A percentile compares a stretch with the other conserved stretches of the same genome.
Conservation (phyloP, 2,888 invertebrate species). For the Ichneumoninae sp. region DNA sequence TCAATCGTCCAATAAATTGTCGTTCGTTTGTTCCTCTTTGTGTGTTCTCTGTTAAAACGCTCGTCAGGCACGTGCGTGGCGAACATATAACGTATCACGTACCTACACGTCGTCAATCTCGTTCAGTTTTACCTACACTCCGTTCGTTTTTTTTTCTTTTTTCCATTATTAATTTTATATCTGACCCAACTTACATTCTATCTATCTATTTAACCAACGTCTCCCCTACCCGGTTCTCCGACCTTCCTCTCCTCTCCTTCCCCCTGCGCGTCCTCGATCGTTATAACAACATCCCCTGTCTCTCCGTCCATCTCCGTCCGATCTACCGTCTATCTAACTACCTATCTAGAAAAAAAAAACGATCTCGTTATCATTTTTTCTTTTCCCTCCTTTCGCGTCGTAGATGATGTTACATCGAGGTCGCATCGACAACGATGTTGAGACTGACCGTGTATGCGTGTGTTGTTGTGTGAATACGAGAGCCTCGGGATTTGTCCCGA, state of each 20-base stretch:
- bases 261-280: slow-evolving; percentile 2
- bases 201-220: slow-evolving; percentile 44
- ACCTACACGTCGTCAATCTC: slow-evolving; percentile 51
- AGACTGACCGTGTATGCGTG: slow-evolving; percentile 36
- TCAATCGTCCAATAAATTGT: slow-evolving; percentile 21
- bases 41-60: slow-evolving; percentile 42
- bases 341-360: slow-evolving; percentile 59
- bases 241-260: slow-evolving; percentile 11
- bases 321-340: slow-evolving; percentile 56
- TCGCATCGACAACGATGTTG: slow-evolving; percentile 46
- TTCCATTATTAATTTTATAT: slow-evolving; percentile 37
- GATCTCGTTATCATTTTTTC: slow-evolving; percentile 33
- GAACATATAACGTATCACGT: slow-evolving; percentile 70
- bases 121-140: slow-evolving; percentile 48
- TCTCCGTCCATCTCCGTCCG: slow-evolving; percentile 22
- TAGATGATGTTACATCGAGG: slow-evolving; percentile 37
- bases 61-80: slow-evolving; percentile 68
- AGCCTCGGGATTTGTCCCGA: slow-evolving; percentile 34
- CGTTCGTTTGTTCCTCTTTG: slow-evolving; percentile 37
- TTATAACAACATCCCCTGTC: not conserved
- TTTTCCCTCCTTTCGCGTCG: slow-evolving; percentile 2
- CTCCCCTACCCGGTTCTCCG: slow-evolving; percentile 10
- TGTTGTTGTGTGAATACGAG: slow-evolving; percentile 35
- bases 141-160: not conserved
- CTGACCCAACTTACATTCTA: slow-evolving; percentile 55